phyloP scores from a whole-genome alignment of 2,797 vertebrate species.

The Pseudocheirus occidentalis region DNA sequence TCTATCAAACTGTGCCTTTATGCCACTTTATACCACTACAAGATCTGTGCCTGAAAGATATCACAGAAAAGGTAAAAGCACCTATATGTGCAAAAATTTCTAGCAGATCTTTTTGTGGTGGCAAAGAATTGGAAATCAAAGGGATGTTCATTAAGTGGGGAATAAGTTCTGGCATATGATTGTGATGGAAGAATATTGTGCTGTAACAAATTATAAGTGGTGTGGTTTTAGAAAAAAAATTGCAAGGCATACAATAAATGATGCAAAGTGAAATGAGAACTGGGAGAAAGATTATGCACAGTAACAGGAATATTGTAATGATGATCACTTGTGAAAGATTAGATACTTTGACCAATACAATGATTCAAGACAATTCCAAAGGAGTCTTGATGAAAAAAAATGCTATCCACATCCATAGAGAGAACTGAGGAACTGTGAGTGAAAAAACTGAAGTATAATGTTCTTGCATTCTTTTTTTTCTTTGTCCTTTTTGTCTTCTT shows the following conservation, averaged over 20 bases:
- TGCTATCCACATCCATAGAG: not conserved
- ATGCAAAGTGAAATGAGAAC: not conserved
- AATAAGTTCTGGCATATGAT: no score
- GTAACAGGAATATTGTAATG: not conserved
- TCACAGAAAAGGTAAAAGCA: not conserved
- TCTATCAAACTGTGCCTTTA: not conserved
- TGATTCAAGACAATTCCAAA: not conserved
- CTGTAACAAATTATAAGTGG: no score
- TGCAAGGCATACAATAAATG: not conserved
- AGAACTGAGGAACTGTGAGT: not conserved
- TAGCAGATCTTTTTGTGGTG: not conserved
- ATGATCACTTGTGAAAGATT: not conserved
- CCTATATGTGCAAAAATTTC: not conserved
- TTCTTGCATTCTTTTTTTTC: no score
- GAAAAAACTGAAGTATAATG: not conserved
- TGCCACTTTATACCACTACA: not conserved
- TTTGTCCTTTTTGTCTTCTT: not conserved
- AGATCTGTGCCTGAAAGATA: not conserved
- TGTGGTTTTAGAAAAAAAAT: not conserved
- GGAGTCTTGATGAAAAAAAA: not conserved
- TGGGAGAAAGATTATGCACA: not conserved
- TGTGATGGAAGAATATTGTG: no score
- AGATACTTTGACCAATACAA: not conserved
- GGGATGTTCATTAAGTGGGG: no score
- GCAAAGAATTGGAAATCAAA: not conserved